Conservation (phyloP, 2,888 invertebrate genomes). For the Lithophane ornitopus region DNA sequence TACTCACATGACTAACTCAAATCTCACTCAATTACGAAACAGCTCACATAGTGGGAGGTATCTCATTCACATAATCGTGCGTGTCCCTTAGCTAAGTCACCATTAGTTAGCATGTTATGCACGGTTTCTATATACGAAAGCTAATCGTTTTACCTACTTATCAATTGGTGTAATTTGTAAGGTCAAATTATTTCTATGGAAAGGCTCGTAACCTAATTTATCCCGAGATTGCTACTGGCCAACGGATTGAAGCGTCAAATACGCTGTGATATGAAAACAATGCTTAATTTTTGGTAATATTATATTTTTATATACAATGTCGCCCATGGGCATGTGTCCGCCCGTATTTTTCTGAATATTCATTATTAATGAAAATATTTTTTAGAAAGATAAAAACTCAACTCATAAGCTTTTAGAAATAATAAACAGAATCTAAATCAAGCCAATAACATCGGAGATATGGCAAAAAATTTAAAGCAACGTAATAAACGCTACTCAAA, state of each 20-base stretch:
- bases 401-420: too few species aligned
- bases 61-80: conserved; percentile 23
- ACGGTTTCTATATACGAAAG: conserved; percentile 18
- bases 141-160: background rate
- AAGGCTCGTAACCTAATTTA: background rate
- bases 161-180: conserved; percentile 12
- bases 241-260: background rate
- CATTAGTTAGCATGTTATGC: conserved; percentile 13
- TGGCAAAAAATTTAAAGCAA: too few species aligned
- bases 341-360: too few species aligned
- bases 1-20: background rate
- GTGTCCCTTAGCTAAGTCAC: conserved; percentile 43
- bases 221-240: background rate
- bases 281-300: background rate
- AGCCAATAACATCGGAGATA: too few species aligned
- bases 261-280: background rate
- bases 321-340: too few species aligned
- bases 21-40: conserved; percentile 33
- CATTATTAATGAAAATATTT: too few species aligned
- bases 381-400: too few species aligned
- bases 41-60: conserved; percentile 29
- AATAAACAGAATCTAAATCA: too few species aligned
- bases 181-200: conserved; percentile 4
- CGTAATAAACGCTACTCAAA: too few species aligned
- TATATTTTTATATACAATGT: too few species aligned